Base-by-base conservation (phyloP, 37 sponge, comb jelly and placozoan genomes). In the Chondrilla cf. caribensis region DNA sequence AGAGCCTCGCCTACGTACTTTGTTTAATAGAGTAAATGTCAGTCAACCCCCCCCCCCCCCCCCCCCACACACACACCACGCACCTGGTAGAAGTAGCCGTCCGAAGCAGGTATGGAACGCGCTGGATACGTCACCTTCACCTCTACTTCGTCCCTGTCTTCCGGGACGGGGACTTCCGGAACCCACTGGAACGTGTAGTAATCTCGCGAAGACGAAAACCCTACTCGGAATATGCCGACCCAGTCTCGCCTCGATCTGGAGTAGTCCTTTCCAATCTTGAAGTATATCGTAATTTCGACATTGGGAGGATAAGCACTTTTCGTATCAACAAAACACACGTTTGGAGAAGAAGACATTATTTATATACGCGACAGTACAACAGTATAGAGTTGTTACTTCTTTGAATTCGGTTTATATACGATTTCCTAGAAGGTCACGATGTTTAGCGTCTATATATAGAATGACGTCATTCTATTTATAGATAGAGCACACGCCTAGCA, bases 181-280 rank as follows among this genome's bases (percentile, higher is more conserved):
- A 82, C 94, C 94, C 94, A 93, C 32, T 90, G 90, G 57, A 93
- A 93, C 26, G 94, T 93, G 82, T 93, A 94, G 79, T 91, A 94
- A 79, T 94, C 95, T 4, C 90, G 58, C 4, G 72, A 82, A 7
- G 95, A 91, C 33, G 79, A 58, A 86, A 93, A 94, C 6, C 95
- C 95, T 29, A 94, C 95, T 0, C 79, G 67, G 62, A 90, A 94
- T 18, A 94, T 60, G 0, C 95, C 95, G 2, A 94, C 82, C 95
- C 95, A 94, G 66, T 94, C 95, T 31, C 95, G 66, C 7, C 81
- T n/a, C 24, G 85, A 19, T 2, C 76, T 14, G 19, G 59, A 21
- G 3, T 81, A 37, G 2, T 77, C 84, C 3, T 70, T 31, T 25
- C 31, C 70, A 0, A 37, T 47, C 0, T 60, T 28, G 21, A 85